These are phyloP conservation scores for Galemys pyrenaicus DNA, from an alignment of 2,113 vertebrate species.

Conservation along the genomic window DNA sequence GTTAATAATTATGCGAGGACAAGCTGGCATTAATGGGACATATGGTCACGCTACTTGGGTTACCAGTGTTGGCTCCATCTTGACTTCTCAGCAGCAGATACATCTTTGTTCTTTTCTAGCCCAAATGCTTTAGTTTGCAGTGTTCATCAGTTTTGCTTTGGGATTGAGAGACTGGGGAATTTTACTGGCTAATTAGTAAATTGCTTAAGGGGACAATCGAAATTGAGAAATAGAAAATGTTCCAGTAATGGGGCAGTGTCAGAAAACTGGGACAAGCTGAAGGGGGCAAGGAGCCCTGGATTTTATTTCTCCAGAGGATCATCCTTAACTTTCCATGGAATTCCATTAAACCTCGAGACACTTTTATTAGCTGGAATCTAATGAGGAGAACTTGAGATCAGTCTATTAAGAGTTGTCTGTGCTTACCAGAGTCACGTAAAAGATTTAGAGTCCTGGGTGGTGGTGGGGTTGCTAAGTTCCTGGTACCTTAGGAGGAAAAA, in stretches of 20 bases:
- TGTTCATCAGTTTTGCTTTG: conserved; percentile 46
- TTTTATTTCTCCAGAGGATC: neutral
- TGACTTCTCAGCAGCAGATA: neutral
- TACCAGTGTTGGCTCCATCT: neutral
- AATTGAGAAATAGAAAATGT: conserved; percentile 42
- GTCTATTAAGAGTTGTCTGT: neutral
- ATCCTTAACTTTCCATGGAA: neutral
- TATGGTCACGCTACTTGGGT: neutral
- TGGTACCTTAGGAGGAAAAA: neutral
- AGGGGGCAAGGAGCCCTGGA: neutral
- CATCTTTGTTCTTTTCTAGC: neutral
- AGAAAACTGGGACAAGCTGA: conserved; percentile 57
- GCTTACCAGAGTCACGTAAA: neutral
- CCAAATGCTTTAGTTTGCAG: neutral
- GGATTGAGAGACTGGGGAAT: conserved; percentile 42
- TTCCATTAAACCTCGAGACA: neutral
- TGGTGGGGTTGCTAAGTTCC: neutral
- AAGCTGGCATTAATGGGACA: neutral
- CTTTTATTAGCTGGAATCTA: neutral
- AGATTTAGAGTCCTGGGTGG: neutral
- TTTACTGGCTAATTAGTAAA: conserved; percentile 74
- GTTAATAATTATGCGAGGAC: neutral
- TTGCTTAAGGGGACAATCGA: conserved; percentile 68
- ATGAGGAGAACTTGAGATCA: neutral
- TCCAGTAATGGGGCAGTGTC: neutral